Evolutionary conservation across 2,888 invertebrate genomes (phyloP).

Genomic region (Sycophila texana): DNA sequence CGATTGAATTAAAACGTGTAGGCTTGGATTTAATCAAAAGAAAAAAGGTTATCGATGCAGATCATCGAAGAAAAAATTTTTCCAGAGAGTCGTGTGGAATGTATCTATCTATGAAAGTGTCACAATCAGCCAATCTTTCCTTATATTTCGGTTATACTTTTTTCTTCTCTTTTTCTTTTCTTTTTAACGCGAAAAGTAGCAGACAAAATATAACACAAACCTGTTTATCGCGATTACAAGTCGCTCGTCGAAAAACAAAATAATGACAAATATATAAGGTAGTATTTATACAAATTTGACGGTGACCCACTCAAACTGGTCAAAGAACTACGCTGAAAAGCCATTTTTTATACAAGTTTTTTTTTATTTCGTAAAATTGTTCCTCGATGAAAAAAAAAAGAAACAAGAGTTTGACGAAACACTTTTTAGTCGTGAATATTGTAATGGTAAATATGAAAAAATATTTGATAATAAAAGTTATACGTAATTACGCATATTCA

Average conservation of each 20-base stretch:
- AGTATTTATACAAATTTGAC: conserved; percentile 36
- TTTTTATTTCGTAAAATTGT: neutral
- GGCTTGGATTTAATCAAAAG: conserved; percentile 30
- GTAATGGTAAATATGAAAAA: conserved; percentile 43
- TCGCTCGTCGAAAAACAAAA: conserved; percentile 32
- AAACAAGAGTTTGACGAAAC: too few relatives aligned
- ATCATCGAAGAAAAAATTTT: conserved; percentile 49
- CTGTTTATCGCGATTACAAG: conserved; percentile 26
- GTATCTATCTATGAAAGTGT: conserved; percentile 42
- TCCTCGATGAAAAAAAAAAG: neutral
- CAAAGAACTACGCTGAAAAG: conserved; percentile 51
- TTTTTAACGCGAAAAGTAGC: conserved; percentile 17
- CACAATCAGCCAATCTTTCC: conserved; percentile 53
- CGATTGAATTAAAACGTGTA: conserved; percentile 32
- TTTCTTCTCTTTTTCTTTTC: neutral
- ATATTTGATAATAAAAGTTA: conserved; percentile 38
- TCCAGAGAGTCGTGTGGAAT: conserved; percentile 30
- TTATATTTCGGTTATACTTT: neutral
- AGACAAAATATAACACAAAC: conserved; percentile 5
- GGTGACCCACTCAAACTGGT: conserved; percentile 39
- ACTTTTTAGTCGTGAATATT: conserved; percentile 8
- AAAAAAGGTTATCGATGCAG: conserved; percentile 28
- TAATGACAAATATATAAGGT: conserved; percentile 5
- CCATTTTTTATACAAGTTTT: conserved; percentile 12
- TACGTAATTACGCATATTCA: too few relatives aligned